Evolutionary conservation across 2,797 vertebrate genomes (phyloP).

Genomic region (Semaprochilodus insignis): DNA sequence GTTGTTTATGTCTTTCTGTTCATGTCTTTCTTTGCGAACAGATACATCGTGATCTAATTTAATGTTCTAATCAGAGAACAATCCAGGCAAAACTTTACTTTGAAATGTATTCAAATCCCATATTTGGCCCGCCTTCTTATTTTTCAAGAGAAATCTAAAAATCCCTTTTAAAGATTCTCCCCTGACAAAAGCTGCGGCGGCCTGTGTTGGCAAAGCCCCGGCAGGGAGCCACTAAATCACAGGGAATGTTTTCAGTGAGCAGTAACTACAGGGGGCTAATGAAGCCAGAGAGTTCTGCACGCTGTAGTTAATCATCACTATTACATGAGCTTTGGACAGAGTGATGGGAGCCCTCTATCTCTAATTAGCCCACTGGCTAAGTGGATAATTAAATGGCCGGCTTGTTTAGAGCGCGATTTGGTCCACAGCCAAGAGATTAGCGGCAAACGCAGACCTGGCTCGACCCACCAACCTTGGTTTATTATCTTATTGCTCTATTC

Average conservation of each 20-base stretch:
- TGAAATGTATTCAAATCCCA: not conserved
- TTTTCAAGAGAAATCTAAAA: not conserved
- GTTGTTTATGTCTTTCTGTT: not conserved
- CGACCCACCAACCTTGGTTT: conserved; percentile 44
- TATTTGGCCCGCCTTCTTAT: not conserved
- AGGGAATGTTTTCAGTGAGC: conserved; percentile 42
- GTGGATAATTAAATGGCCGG: conserved; percentile 72
- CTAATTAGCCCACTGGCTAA: conserved; percentile 61
- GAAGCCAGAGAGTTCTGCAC: conserved; percentile 33
- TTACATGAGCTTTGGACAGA: conserved; percentile 60
- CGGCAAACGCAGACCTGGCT: conserved; percentile 49
- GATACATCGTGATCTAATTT: not conserved
- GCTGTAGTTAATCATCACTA: conserved; percentile 57
- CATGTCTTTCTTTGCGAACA: not conserved
- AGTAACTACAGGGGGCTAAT: conserved; percentile 48
- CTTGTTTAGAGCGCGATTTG: conserved; percentile 68
- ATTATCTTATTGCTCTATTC: conserved; percentile 54
- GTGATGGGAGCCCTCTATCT: conserved; percentile 67
- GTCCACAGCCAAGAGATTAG: conserved; percentile 57
- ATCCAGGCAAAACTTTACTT: not conserved
- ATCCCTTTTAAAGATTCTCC: conserved; percentile 8
- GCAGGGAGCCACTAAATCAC: conserved; percentile 24
- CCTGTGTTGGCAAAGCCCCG: conserved; percentile 6
- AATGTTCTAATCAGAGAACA: not conserved
- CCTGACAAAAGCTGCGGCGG: not conserved